A percentile compares a stretch with the other conserved stretches of the same genome.
Evolutionary conservation across 1,140 invertebrate genomes (phyloP).

Genomic region (Brachionus plicatilis): DNA sequence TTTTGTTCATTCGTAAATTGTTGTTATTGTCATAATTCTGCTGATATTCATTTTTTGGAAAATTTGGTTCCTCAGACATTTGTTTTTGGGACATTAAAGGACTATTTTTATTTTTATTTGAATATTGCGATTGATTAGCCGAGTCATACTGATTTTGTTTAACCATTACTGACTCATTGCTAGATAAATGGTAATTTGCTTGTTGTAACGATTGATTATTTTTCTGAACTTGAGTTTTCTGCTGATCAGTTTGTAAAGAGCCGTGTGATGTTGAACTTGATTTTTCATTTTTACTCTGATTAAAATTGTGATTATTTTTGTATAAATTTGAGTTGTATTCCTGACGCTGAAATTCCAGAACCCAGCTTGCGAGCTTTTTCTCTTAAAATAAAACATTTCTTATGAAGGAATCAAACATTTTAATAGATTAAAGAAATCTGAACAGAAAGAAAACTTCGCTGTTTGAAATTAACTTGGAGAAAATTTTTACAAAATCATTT

Average conservation of each 20-base stretch:
- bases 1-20: neutral
- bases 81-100: neutral
- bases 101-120: neutral
- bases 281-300: neutral
- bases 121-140: neutral
- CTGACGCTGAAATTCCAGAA: slow-evolving; percentile 20
- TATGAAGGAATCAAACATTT: neutral
- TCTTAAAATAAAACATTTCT: neutral
- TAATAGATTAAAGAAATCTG: neutral
- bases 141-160: neutral
- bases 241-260: neutral
- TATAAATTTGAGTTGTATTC: slow-evolving; percentile 20
- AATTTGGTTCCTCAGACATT: neutral
- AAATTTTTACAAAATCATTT: no score
- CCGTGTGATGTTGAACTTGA: neutral
- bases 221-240: neutral
- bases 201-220: neutral
- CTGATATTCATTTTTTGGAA: neutral
- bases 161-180: neutral
- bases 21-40: neutral
- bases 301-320: neutral
- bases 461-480: no score
- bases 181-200: neutral
- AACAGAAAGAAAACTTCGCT: no score
- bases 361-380: slow-evolving; percentile 33